Conservation (phyloP, 2,113 vertebrate genomes). For the Gnathonemus longibarbis region DNA sequence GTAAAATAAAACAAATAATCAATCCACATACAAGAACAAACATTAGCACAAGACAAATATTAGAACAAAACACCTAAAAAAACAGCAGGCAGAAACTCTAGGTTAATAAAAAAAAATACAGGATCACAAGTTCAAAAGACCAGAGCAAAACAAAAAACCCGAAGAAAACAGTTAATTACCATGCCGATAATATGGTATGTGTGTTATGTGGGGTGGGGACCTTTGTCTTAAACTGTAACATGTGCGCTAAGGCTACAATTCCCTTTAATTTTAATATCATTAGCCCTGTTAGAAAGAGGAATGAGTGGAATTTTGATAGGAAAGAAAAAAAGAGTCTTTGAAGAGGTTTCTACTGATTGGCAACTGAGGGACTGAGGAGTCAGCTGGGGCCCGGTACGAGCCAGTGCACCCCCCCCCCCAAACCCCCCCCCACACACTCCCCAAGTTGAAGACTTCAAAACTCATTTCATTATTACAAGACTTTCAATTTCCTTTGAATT, state of each 20-base stretch:
- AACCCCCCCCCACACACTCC: background rate
- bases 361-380: slow-evolving; percentile 27
- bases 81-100: background rate
- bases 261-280: slow-evolving; percentile 35
- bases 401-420: background rate
- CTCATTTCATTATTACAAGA: background rate
- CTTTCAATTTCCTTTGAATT: background rate
- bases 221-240: slow-evolving; percentile 31
- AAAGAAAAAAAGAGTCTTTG: slow-evolving; percentile 25
- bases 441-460: slow-evolving; percentile 20
- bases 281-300: slow-evolving; percentile 39
- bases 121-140: background rate
- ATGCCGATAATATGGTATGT: background rate
- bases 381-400: slow-evolving; percentile 26
- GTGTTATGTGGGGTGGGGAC: background rate
- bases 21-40: too few species aligned
- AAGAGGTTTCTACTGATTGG: slow-evolving; percentile 32
- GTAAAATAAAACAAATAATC: background rate
- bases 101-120: background rate
- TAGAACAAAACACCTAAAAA: background rate
- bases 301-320: slow-evolving; percentile 39
- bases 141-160: background rate
- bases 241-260: slow-evolving; percentile 32
- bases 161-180: background rate
- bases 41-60: too few species aligned